Conservation (phyloP, 1,140 invertebrate species). For the Zaprionus africanus region DNA sequence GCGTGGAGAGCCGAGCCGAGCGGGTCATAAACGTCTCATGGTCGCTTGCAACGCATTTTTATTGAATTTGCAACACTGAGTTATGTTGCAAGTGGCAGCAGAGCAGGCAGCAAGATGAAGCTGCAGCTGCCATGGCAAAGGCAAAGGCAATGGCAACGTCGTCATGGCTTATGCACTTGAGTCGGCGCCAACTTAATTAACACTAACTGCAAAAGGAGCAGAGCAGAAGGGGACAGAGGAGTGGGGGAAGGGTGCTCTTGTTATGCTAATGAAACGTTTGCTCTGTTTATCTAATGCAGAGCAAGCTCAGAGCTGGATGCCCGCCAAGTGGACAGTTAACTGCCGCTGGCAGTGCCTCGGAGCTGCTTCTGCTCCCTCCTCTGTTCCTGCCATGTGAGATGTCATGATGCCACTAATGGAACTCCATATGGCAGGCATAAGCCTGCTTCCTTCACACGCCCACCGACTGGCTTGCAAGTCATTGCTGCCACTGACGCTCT, state of each 20-base stretch:
- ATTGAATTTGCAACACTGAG: constrained; percentile 66
- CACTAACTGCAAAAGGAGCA: constrained; percentile 50
- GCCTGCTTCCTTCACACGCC: neutral
- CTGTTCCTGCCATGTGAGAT: neutral
- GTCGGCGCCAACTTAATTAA: constrained; percentile 77
- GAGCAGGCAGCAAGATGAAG: neutral
- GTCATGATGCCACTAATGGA: constrained; percentile 24
- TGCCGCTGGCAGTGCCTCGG: constrained; percentile 17
- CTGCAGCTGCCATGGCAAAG: constrained; percentile 9
- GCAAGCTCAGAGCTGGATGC: constrained; percentile 46
- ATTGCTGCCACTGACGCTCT: constrained; percentile 58
- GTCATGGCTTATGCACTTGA: constrained; percentile 58
- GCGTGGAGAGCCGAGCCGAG: constrained; percentile 22
- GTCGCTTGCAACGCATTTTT: constrained; percentile 54
- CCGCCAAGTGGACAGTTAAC: constrained; percentile 43
- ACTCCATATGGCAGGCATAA: constrained; percentile 31
- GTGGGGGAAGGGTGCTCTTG: neutral
- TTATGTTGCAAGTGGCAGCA: constrained; percentile 21
- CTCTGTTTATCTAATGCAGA: constrained; percentile 71
- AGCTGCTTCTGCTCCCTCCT: neutral
- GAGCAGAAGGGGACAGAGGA: neutral
- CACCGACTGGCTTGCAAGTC: constrained; percentile 55
- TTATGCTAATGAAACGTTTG: constrained; percentile 75
- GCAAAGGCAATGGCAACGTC: neutral
- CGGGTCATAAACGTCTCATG: constrained; percentile 36